Evolutionary conservation across 1,140 invertebrate genomes (phyloP), one percentile per base, ranked within the genome.

Genomic region (Thaumatotibia leucotreta): DNA sequence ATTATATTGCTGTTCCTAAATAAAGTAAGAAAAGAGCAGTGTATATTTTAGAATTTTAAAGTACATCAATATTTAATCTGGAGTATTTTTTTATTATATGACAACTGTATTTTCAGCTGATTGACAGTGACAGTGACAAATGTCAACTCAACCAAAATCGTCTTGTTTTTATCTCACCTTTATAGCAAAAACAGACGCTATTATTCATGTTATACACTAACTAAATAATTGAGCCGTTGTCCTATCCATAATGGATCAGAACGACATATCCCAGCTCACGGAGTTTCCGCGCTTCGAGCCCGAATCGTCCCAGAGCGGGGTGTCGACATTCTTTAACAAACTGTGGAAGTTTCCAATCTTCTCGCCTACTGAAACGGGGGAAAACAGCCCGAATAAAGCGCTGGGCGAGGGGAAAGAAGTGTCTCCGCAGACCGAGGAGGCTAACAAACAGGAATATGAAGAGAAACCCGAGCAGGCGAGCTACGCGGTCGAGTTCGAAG

Each of bases 401-500:
- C 17, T 39, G 8, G 62, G 17, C 14, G 77, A 79, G 11, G 68
- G 73, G 9, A 82, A 82, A 68, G 71, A 75, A 10, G 62, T 62
- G 11, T 65, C 70, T 29, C 33, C 66, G 11, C 45, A 72, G 11
- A 31, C 20, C n/a, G 68, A 77, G 23, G 77, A 77, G 29, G 64
- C 73, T 20, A 75, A 29, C 27, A 79, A 80, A 23, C 68, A 76
- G 52, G 80, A 84, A 2, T 76, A 69, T 65, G 84, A 84, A 4
- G 80, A 83, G 64, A 45, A 84, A 62, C 70, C 78, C 4, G 87
- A 89, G 65, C 74, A 78, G 22, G 84, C 66, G 1, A 79, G 71
- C 29, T 89, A 87, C 61, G 80, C 82, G 5, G 80, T 84, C 0
- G 88, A 90, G 27, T 77, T 82, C 31, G 91, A 96, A 83, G 95